phyloP scores from a whole-genome alignment of 2,113 vertebrate species.

The Corythornis vintsioides region DNA sequence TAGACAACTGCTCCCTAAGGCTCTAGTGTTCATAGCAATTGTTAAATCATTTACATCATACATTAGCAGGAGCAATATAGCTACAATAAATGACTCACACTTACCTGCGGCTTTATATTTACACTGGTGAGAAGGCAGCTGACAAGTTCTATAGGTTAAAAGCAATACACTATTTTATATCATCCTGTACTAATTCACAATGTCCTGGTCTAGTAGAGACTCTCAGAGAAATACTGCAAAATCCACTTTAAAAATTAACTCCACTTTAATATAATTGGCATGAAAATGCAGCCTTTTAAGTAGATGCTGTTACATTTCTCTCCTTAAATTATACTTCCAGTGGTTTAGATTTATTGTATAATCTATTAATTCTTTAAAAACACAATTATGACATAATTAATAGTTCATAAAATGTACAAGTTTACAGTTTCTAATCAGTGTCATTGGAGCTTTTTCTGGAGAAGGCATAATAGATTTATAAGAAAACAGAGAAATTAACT shows the following conservation, averaged over 20 bases:
- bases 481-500: slow-evolving; percentile 28
- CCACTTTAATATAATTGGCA: neutral
- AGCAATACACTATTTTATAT: neutral
- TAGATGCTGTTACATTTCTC: neutral
- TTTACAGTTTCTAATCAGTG: neutral
- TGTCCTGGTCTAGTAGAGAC: neutral
- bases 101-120: slow-evolving; percentile 3
- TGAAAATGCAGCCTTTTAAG: neutral
- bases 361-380: neutral
- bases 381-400: neutral
- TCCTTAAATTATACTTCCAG: neutral
- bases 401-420: neutral
- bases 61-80: slow-evolving; percentile 35
- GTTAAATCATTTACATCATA: slow-evolving; percentile 50
- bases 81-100: slow-evolving; percentile 2
- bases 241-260: neutral
- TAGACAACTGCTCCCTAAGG: slow-evolving; percentile 51
- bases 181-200: neutral
- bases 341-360: neutral
- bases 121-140: neutral
- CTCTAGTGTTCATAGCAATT: slow-evolving; percentile 39
- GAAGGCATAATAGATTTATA: slow-evolving; percentile 16
- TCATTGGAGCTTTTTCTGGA: slow-evolving; percentile 11
- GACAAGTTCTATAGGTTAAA: neutral
- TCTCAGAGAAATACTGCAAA: neutral